A percentile compares a stretch with the other conserved stretches of the same genome.
Evolutionary conservation across 2,113 vertebrate genomes (phyloP).

Genomic region (Uria aalge): DNA sequence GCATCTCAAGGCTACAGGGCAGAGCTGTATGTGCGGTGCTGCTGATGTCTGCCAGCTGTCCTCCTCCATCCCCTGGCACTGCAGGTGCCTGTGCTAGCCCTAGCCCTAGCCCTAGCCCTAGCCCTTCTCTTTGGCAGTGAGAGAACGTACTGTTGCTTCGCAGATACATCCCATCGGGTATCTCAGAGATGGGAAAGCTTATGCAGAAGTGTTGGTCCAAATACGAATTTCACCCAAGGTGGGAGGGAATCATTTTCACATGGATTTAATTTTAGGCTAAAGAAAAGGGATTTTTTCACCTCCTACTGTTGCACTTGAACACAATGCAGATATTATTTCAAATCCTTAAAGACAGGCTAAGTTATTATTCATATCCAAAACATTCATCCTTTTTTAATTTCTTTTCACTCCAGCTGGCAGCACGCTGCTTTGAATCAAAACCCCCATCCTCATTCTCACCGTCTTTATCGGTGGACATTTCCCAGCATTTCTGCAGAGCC

Average conservation of each 20-base stretch:
- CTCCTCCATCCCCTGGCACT: neutral
- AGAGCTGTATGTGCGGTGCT: neutral
- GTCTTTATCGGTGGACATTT: neutral
- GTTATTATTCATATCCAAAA: neutral
- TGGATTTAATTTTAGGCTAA: neutral
- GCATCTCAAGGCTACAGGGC: neutral
- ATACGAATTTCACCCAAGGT: neutral
- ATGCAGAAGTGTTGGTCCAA: neutral
- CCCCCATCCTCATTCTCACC: neutral
- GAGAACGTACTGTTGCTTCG: rapidly evolving
- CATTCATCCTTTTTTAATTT: neutral
- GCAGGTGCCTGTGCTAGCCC: neutral
- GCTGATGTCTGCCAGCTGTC: neutral
- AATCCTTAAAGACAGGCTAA: neutral
- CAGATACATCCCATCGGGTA: neutral
- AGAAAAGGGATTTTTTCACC: neutral
- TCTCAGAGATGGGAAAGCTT: neutral
- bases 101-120: neutral
- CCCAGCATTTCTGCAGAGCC: neutral
- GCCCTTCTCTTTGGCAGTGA: neutral
- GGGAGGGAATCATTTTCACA: neutral
- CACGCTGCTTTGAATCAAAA: neutral
- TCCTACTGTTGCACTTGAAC: neutral
- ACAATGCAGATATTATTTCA: neutral
- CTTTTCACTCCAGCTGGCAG: neutral